Evolutionary conservation across 2,113 vertebrate genomes (phyloP).

Genomic region (Catharus minimus): DNA sequence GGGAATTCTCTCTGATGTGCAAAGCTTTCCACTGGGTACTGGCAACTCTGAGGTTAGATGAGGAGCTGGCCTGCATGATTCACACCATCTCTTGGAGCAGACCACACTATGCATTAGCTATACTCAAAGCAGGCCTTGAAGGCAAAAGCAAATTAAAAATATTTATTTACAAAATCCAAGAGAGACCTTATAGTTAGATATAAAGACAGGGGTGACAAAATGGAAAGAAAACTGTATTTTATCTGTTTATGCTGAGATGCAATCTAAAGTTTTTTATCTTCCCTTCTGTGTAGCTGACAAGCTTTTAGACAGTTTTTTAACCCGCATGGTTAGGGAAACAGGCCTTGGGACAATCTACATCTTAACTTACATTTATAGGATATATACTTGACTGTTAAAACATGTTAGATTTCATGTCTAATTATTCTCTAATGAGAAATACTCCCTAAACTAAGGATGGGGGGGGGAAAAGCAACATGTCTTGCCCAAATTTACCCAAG

Average conservation of each 20-base stretch:
- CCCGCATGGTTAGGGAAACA: not conserved
- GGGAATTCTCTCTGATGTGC: not conserved
- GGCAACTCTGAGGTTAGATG: not conserved
- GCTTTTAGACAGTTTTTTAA: not conserved
- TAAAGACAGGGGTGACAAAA: not conserved
- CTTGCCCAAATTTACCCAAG: not conserved
- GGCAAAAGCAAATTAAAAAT: not conserved
- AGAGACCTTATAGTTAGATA: not conserved
- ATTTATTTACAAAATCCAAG: not conserved
- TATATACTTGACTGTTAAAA: not conserved
- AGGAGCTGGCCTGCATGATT: not conserved
- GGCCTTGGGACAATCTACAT: not conserved
- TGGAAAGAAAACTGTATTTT: not conserved
- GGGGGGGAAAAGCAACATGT: fast-evolving
- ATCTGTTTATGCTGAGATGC: not conserved
- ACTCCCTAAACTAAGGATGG: not conserved
- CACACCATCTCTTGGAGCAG: not conserved
- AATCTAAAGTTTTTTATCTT: not conserved
- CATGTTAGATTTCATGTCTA: not conserved
- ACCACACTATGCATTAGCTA: not conserved
- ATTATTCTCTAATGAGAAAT: not conserved
- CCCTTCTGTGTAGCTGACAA: not conserved
- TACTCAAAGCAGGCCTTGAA: not conserved
- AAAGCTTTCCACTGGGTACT: not conserved
- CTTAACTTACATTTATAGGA: not conserved